phyloP scores from a whole-genome alignment of 2,888 invertebrate genomes.

The Rhingia campestris region DNA sequence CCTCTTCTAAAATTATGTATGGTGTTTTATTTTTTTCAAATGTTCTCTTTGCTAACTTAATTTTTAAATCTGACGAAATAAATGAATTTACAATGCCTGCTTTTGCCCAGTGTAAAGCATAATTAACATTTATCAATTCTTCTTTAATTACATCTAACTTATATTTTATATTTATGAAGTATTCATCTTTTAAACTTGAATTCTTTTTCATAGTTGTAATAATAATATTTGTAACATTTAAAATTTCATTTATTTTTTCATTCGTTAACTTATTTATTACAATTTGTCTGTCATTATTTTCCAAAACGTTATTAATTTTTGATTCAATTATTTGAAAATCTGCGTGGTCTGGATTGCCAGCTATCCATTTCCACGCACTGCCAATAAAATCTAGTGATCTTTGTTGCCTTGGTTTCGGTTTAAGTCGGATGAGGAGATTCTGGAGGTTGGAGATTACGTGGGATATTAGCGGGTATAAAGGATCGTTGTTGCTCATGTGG shows the following conservation, averaged over 20 bases:
- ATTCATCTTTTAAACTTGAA: no score
- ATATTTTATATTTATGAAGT: background rate
- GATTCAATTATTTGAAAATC: slow-evolving; percentile 1
- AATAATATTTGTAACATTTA: slow-evolving; percentile 34
- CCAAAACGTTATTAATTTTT: background rate
- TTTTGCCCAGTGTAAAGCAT: background rate
- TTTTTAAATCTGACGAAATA: background rate
- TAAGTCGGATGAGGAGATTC: background rate
- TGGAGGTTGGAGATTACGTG: background rate
- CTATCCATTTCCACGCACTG: slow-evolving; percentile 5
- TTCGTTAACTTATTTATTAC: slow-evolving; percentile 1
- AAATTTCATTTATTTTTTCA: slow-evolving; percentile 39
- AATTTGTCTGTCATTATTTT: background rate
- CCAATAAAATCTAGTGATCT: slow-evolving; percentile 3
- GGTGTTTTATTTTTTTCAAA: background rate
- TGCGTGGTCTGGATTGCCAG: background rate
- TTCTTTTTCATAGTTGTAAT: slow-evolving; percentile 6
- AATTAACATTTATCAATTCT: background rate
- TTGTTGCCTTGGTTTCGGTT: background rate
- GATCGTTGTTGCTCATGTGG: background rate
- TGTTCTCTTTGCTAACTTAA: background rate
- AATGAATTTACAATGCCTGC: background rate
- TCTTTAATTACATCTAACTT: background rate
- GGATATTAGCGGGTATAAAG: background rate
- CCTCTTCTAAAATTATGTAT: background rate